Percentiles rank a stretch among this genome's conserved stretches.
These are phyloP conservation scores for Actenoides hombroni DNA, from an alignment of 2,113 vertebrate genomes.

Conservation along the genomic window DNA sequence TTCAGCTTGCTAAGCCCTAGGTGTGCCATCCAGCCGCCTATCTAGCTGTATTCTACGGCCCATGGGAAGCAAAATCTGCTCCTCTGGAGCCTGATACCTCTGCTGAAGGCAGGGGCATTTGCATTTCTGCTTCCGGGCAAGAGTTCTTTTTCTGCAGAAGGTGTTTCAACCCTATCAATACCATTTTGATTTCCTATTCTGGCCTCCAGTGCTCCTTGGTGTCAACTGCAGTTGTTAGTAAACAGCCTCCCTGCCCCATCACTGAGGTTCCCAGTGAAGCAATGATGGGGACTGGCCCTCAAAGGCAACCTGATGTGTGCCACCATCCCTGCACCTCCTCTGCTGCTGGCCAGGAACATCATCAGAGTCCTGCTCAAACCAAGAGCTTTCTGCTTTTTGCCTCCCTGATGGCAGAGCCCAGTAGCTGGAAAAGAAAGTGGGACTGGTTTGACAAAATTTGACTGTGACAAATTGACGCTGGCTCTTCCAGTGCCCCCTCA, in stretches of 20 bases:
- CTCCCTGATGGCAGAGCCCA: neutral
- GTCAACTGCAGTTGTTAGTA: neutral
- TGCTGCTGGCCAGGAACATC: fast-evolving
- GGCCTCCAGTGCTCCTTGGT: neutral
- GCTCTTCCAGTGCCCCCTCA: neutral
- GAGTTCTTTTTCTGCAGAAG: neutral
- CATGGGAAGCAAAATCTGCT: neutral
- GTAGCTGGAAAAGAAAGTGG: neutral
- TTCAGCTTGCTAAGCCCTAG: neutral
- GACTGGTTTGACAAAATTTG: neutral
- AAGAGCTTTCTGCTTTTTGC: neutral
- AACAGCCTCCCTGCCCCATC: neutral
- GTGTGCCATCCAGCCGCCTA: neutral
- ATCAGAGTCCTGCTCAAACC: neutral
- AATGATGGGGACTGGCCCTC: neutral
- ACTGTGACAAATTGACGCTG: neutral
- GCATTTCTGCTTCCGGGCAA: neutral
- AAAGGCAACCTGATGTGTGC: neutral
- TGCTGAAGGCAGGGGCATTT: neutral
- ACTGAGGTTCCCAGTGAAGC: neutral
- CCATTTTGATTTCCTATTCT: neutral
- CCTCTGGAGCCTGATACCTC: neutral
- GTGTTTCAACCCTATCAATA: neutral
- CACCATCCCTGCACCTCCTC: neutral
- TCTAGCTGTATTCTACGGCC: fast-evolving